phyloP scores from a whole-genome alignment of 1,140 invertebrate species.

The Drosophila equinoxialis region DNA sequence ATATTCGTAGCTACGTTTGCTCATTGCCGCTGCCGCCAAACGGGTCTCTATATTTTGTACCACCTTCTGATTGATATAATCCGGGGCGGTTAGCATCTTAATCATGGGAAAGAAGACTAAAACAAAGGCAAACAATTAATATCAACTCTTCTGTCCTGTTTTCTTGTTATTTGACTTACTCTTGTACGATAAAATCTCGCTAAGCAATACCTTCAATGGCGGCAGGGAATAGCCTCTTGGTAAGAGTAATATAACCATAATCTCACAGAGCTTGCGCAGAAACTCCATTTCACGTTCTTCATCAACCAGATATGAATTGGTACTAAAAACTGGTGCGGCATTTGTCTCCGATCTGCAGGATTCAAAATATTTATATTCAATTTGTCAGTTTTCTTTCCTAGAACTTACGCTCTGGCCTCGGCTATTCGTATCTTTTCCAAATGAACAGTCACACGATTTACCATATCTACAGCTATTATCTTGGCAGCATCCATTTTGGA shows the following conservation, averaged over 20 bases:
- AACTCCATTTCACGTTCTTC: conserved; percentile 91
- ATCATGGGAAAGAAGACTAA: conserved; percentile 92
- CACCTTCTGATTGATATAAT: conserved; percentile 95
- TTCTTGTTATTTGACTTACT: conserved; percentile 84
- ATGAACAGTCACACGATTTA: conserved; percentile 89
- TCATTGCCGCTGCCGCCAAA: conserved; percentile 90
- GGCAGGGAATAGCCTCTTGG: conserved; percentile 91
- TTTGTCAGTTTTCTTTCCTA: background rate
- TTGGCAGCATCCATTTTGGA: conserved; percentile 91
- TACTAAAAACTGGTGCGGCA: conserved; percentile 87
- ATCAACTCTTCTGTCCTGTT: no score
- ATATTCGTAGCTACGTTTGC: conserved; percentile 92
- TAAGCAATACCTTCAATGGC: conserved; percentile 90
- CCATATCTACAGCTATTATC: conserved; percentile 91
- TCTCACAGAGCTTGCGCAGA: conserved; percentile 91
- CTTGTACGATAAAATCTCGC: conserved; percentile 92
- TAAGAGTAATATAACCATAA: conserved; percentile 91
- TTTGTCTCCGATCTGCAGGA: conserved; percentile 85
- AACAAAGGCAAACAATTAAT: background rate
- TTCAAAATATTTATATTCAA: conserved; percentile 5
- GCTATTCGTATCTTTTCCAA: conserved; percentile 93
- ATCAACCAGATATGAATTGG: conserved; percentile 90
- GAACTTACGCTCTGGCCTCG: conserved; percentile 88
- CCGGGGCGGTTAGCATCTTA: conserved; percentile 93
- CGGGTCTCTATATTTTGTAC: conserved; percentile 91